A percentile compares a stretch with the other conserved stretches of the same genome.
These are phyloP conservation scores for Stercorarius parasiticus DNA, from an alignment of 2,113 vertebrate genomes.

Conservation along the genomic window DNA sequence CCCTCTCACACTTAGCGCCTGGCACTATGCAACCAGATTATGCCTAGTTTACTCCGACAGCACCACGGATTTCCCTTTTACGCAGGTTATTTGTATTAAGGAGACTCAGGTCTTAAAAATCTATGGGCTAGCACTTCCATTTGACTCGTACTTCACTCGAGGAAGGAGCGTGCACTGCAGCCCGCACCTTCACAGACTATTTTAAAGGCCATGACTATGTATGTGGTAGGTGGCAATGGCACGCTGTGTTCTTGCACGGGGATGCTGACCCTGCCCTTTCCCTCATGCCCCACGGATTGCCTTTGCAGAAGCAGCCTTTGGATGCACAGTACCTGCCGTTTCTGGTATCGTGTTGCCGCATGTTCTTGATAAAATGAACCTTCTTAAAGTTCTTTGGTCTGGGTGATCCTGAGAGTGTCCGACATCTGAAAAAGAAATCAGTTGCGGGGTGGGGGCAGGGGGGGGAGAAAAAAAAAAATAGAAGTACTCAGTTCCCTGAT, in stretches of 20 bases:
- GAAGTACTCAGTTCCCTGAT: slow-evolving; percentile 1
- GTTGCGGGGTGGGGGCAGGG: not conserved
- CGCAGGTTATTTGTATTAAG: not conserved
- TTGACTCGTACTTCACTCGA: accelerated
- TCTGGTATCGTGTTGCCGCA: slow-evolving; percentile 92
- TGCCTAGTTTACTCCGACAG: not conserved
- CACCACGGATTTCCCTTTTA: not conserved
- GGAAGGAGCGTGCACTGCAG: not conserved
- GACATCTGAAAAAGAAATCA: slow-evolving; percentile 84
- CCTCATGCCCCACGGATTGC: not conserved
- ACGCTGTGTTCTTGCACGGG: not conserved
- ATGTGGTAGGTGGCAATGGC: not conserved
- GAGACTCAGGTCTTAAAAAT: not conserved
- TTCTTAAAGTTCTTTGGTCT: slow-evolving; percentile 99
- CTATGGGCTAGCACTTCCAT: not conserved
- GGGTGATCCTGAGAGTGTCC: slow-evolving; percentile 97
- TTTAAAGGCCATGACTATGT: not conserved
- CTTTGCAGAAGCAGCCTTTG: not conserved
- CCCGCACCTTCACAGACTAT: not conserved
- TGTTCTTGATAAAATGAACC: slow-evolving; percentile 99
- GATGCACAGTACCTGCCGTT: slow-evolving; percentile 88
- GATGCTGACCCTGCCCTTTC: not conserved
- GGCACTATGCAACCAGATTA: not conserved
- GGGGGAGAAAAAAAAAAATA: not conserved
- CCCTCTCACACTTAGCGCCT: not conserved